Percentiles rank a stretch among this genome's conserved stretches.
Conservation (phyloP, 2,888 invertebrate genomes). For the Morpho helenor region DNA sequence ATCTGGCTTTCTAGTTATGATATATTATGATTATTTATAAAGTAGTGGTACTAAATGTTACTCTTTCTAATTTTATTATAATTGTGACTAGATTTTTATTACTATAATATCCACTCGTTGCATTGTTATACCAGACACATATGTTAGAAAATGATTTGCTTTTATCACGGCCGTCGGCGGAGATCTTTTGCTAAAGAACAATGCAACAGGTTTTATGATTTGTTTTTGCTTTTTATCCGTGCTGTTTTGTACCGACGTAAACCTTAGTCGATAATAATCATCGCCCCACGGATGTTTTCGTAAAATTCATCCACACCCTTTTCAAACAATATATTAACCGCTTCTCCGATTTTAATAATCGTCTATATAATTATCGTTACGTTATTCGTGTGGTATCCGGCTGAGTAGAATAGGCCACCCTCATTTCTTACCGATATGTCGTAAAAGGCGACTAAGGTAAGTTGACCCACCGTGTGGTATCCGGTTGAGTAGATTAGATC, state of each 20-base stretch:
- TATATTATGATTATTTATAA: constrained; percentile 28
- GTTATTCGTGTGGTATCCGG: too few species aligned
- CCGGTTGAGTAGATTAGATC: too few species aligned
- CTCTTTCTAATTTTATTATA: background rate
- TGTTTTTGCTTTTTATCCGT: constrained; percentile 61
- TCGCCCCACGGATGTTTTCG: constrained; percentile 31
- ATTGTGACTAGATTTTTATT: background rate
- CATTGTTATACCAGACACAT: constrained; percentile 26
- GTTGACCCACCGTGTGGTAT: too few species aligned
- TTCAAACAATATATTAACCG: constrained; percentile 8
- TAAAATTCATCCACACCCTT: constrained; percentile 12
- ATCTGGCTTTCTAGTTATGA: constrained; percentile 56
- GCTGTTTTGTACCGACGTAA: constrained; percentile 30
- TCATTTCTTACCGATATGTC: too few species aligned
- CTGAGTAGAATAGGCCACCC: too few species aligned
- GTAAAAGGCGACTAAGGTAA: too few species aligned
- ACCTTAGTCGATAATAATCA: constrained; percentile 19
- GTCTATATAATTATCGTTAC: background rate
- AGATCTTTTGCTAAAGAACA: constrained; percentile 65
- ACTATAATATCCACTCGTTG: constrained; percentile 19
- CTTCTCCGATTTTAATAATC: background rate
- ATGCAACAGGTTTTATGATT: constrained; percentile 70
- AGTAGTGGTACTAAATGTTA: background rate
- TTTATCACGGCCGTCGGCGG: constrained; percentile 53
- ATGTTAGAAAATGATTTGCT: constrained; percentile 44